Base-by-base conservation (phyloP, 2,797 vertebrate species). In the Miichthys miiuy region DNA sequence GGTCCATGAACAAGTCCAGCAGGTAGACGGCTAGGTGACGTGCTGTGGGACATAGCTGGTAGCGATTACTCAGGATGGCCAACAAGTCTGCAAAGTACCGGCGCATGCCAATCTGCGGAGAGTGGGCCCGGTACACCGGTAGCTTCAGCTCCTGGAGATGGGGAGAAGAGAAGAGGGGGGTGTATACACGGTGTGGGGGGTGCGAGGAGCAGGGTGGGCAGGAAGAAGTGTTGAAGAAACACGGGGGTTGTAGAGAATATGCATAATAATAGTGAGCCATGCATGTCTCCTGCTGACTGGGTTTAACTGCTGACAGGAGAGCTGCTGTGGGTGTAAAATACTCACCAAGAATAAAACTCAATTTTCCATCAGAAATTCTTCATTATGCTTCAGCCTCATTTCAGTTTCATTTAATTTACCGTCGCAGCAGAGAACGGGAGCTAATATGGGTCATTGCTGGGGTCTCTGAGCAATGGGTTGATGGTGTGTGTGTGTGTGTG, bases 11-110 rank as follows among this genome's bases (percentile, higher is more conserved):
- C 89, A 97, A 92, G 92, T 98, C 97, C 84, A 98, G 92, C 89
- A 98, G 91, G 93, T 97, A 98, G 89, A 97, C 81, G 0, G 97
- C 96, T 23, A 98, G 95, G 87, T 98, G 97, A 16, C 96, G 95
- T 0, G 97, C 95, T 0, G 95, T 93, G 0, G 96, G 96, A 80
- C 97, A 98, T 21, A 97, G 95, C 88, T 95, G 93, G 91, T 96
- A 97, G 44, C 88, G 95, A 80, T 94, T 96, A 88, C 97, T 97
- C 88, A 98, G 92, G 85, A 96, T 93, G 78, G 95, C 96, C 89
- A 99, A 74, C 82, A 97, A 81, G 90, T 97, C 96, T 0, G 96
- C 95, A 68, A 98, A 96, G 93, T 97, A 97, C 20, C 95, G 94
- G 1, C 97, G 95, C 96, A 96, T 96, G 87, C 96, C 96, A 10